These are phyloP conservation scores for Alethe castanea DNA, from an alignment of 2,113 vertebrate species.

Conservation along the genomic window DNA sequence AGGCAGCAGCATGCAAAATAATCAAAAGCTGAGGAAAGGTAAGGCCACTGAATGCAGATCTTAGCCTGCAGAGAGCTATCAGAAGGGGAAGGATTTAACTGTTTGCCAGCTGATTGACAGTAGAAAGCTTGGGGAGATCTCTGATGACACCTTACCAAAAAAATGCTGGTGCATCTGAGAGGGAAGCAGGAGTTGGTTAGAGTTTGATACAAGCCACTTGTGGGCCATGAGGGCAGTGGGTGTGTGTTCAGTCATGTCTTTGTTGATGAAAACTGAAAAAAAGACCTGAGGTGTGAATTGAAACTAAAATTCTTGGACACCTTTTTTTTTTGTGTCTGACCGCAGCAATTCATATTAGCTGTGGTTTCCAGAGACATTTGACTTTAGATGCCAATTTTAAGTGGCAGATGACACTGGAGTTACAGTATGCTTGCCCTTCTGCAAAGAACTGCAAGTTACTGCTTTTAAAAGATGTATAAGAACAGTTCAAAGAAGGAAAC, in stretches of 20 bases:
- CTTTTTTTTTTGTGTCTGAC: background rate
- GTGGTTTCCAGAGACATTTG: background rate
- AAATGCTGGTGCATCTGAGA: background rate
- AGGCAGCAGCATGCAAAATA: background rate
- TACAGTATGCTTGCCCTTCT: background rate
- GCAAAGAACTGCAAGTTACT: background rate
- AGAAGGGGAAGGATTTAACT: background rate
- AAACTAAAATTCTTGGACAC: background rate
- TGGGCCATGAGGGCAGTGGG: background rate
- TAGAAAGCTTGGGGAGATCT: background rate
- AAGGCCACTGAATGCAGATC: background rate
- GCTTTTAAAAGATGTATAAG: background rate
- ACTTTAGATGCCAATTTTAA: background rate
- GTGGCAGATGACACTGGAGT: background rate
- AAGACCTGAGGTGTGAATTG: background rate
- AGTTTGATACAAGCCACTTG: background rate
- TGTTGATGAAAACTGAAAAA: background rate
- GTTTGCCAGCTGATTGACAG: background rate
- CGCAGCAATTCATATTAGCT: background rate
- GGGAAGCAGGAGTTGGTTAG: background rate
- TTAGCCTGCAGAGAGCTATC: background rate
- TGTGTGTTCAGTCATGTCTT: background rate
- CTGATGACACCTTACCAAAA: background rate
- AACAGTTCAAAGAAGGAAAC: background rate
- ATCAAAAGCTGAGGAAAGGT: background rate